Evolutionary conservation across 2,113 vertebrate species (phyloP).

Genomic region (Phaethornis superciliosus): DNA sequence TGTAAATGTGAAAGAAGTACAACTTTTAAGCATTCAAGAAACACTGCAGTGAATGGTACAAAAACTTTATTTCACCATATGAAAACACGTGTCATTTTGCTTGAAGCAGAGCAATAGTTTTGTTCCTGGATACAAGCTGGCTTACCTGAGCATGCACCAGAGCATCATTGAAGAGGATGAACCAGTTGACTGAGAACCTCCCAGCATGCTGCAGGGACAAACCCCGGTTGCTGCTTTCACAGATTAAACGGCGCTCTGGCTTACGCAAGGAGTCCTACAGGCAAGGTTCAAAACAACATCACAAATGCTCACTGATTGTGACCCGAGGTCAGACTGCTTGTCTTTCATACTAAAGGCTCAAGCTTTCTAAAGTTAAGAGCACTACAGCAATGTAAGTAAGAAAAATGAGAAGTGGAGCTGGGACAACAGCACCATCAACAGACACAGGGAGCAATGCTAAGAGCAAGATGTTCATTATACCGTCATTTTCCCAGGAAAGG

Average conservation of each 20-base stretch:
- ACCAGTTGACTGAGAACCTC: conserved; percentile 98
- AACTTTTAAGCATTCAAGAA: background rate
- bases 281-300: background rate
- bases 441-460: background rate
- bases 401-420: background rate
- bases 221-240: conserved; percentile 94
- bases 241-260: conserved; percentile 90
- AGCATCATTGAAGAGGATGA: conserved; percentile 97
- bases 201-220: conserved; percentile 92
- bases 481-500: conserved; percentile 98
- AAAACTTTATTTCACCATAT: background rate
- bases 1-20: background rate
- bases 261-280: conserved; percentile 91
- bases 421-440: background rate
- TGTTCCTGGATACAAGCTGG: background rate
- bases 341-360: background rate
- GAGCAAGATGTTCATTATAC: conserved; percentile 67
- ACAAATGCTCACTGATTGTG: background rate
- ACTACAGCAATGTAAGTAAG: background rate
- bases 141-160: conserved; percentile 96
- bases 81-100: accelerated
- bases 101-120: background rate
- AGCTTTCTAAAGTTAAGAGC: background rate
- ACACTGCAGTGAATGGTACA: background rate
- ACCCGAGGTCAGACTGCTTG: background rate